These are phyloP conservation scores for Hippocampus guttulatus DNA, from an alignment of 2,113 vertebrate species.

Conservation along the genomic window DNA sequence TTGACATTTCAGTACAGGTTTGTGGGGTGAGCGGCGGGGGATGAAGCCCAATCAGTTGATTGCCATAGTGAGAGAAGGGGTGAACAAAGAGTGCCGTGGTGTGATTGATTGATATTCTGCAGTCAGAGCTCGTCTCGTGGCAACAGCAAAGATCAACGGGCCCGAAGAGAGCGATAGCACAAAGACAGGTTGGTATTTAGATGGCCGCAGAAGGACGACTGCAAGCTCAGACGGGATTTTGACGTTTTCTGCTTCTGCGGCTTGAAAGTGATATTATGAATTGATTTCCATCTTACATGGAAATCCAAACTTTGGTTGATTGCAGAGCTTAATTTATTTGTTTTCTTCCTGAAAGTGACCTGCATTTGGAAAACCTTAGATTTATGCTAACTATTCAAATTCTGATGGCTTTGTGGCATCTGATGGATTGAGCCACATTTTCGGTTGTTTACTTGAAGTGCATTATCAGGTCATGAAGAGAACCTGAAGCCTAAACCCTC, in stretches of 20 bases:
- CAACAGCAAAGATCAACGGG: constrained; percentile 24
- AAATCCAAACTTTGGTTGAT: neutral
- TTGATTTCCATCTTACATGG: neutral
- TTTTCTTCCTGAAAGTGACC: too few species aligned
- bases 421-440: neutral
- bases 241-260: neutral
- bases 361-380: too few species aligned
- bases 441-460: neutral
- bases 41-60: constrained; percentile 50
- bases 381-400: neutral
- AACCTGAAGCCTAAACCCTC: neutral
- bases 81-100: constrained; percentile 20
- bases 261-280: neutral
- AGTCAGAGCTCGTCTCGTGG: constrained; percentile 21
- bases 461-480: neutral
- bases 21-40: constrained; percentile 18
- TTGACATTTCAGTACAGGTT: constrained; percentile 51
- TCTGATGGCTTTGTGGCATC: neutral
- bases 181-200: constrained; percentile 11
- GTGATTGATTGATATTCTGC: constrained; percentile 46
- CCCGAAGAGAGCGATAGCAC: constrained; percentile 1
- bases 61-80: constrained; percentile 29
- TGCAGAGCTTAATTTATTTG: neutral
- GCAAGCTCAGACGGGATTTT: neutral
- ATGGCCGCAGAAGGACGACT: constrained; percentile 5